These are phyloP conservation scores for Siphamia tubifer DNA, from an alignment of 2,113 vertebrate genomes.

Conservation along the genomic window DNA sequence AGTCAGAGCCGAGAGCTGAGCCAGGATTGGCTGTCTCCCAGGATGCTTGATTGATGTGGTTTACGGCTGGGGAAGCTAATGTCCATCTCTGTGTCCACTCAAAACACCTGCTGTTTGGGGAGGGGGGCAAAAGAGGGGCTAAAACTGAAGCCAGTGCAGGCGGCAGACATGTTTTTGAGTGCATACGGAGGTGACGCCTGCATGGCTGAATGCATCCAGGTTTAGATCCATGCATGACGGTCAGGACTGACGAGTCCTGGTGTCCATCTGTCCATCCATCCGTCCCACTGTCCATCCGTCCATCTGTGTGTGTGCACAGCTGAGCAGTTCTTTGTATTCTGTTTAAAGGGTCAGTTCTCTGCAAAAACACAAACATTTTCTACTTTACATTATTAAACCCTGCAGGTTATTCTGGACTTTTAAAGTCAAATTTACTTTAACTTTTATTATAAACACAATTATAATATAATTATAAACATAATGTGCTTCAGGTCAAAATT, in stretches of 20 bases:
- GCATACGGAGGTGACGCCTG: slow-evolving; percentile 48
- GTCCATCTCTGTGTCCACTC: slow-evolving; percentile 64
- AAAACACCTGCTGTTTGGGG: slow-evolving; percentile 43
- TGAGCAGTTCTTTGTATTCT: slow-evolving; percentile 26
- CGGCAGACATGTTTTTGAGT: slow-evolving; percentile 61
- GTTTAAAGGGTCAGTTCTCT: slow-evolving; percentile 31
- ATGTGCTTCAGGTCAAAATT: no score
- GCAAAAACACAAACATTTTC: neutral
- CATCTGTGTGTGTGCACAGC: slow-evolving; percentile 22
- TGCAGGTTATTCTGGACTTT: no score
- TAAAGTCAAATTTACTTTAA: no score
- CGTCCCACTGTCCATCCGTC: slow-evolving; percentile 7
- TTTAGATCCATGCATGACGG: slow-evolving; percentile 51
- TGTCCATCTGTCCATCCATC: slow-evolving; percentile 1
- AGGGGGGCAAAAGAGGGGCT: neutral
- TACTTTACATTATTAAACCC: neutral
- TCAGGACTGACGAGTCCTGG: neutral
- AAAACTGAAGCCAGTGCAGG: neutral
- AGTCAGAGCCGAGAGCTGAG: slow-evolving; percentile 14
- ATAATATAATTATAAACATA: no score
- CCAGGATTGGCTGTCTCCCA: slow-evolving; percentile 34
- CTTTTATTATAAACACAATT: no score
- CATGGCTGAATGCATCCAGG: slow-evolving; percentile 60
- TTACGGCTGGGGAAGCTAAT: slow-evolving; percentile 35
- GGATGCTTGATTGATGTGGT: slow-evolving; percentile 46